These are phyloP conservation scores for Hoplostethus atlanticus DNA, from an alignment of 2,797 vertebrate species.

Conservation along the genomic window DNA sequence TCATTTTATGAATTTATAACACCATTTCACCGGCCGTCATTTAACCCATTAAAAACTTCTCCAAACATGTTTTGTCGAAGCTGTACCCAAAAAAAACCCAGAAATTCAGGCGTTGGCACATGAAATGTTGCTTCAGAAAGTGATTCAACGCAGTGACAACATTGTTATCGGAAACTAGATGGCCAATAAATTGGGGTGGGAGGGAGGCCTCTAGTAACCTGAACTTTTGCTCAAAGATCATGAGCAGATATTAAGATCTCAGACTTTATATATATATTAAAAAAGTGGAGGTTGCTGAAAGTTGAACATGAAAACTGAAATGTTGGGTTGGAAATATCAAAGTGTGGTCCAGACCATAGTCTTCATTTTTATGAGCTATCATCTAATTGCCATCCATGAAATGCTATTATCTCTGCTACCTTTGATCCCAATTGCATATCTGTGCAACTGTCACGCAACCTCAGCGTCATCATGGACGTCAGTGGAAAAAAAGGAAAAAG, in stretches of 20 bases:
- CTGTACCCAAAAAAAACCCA: not conserved
- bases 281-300: not conserved
- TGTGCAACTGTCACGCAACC: not conserved
- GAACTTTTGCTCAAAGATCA: constrained; percentile 39
- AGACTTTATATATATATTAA: not conserved
- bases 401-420: constrained; percentile 24
- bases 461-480: constrained; percentile 13
- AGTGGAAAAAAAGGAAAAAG: constrained; percentile 29
- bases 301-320: not conserved
- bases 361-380: not conserved
- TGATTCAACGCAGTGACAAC: not conserved
- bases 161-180: not conserved
- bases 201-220: not conserved
- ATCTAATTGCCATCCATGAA: constrained; percentile 8
- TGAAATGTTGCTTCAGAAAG: not conserved
- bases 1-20: constrained; percentile 58
- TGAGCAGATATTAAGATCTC: not conserved
- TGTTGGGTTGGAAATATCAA: not conserved
- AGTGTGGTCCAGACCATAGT: not conserved
- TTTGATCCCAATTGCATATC: constrained; percentile 27
- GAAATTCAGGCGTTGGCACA: not conserved
- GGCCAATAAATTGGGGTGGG: constrained; percentile 17
- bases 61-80: constrained; percentile 19
- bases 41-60: not conserved
- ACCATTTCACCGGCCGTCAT: not conserved